Base-by-base conservation (phyloP, 2,113 vertebrate species). In the Poeciliopsis prolifica region DNA sequence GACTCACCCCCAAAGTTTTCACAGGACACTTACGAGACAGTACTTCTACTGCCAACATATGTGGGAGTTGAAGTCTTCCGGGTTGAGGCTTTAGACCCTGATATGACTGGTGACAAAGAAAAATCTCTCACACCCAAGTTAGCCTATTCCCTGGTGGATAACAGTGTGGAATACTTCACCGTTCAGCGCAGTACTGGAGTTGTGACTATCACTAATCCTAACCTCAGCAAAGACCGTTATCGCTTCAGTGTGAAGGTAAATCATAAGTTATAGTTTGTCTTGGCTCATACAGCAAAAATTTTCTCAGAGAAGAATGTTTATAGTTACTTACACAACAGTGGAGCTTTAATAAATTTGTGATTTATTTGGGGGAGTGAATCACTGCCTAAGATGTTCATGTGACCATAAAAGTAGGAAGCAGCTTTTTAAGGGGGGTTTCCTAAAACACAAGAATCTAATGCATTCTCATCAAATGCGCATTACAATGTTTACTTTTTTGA, bases 1-100 rank as follows among this genome's bases (percentile, higher is more conserved):
- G 98, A 99, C 86, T 98, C 97, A 22, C 97, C 97, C 2, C 98
- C 98, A 22, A 94, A 95, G 75, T 98, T 99, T 85, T 96, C 93
- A 24, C 97, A 97, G 87, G 95, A 97, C 0, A 93, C 94, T 7
- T 99, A 98, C 80, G 97, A 99, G 76, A 90, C 96, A 0, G 81
- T 97, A 48, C 91, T 99, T 72, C 96, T 99, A 17, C 92, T 99
- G 61, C 98, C 98, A 15, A 99, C 97, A 0, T 99, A 97, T 0
- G 13, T 90, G 12, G 97, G 97, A 10, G 96, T 98, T 6, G 97
- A 99, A 82, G 93, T 97, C 82, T 93, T 99, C 29, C 95, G 85
- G 83, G 94, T 99, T 30, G 96, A 94, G 30, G 98, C 98, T 72
- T 94, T 91, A 15, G 98, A 99, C 84, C 96, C 97, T 0, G 98